Evolutionary conservation across 2,113 vertebrate species (phyloP).

Genomic region (Neomonachus schauinslandi): DNA sequence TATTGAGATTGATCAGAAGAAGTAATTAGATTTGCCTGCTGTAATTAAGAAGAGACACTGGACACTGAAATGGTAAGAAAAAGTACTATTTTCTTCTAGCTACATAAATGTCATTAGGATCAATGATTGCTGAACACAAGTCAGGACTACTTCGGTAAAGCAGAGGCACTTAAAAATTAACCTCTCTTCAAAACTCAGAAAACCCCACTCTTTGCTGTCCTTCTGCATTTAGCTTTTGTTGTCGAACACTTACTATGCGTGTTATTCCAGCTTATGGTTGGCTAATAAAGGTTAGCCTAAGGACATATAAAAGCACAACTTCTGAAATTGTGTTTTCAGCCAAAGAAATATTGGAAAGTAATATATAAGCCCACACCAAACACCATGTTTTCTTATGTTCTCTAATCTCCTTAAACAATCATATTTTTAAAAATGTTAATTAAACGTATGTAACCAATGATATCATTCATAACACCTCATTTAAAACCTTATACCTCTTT

Average conservation of each 20-base stretch:
- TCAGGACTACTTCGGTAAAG: conserved; percentile 49
- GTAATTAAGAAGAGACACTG: conserved; percentile 58
- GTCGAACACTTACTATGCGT: not conserved
- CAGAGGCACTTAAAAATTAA: conserved; percentile 66
- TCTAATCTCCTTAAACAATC: conserved; percentile 7
- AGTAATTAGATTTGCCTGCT: conserved; percentile 76
- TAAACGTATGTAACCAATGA: not conserved
- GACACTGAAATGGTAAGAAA: conserved; percentile 52
- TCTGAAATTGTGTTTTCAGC: conserved; percentile 24
- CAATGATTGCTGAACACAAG: conserved; percentile 24
- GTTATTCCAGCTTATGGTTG: not conserved
- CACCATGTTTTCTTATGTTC: not conserved
- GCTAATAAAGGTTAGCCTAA: not conserved
- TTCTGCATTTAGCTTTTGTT: not conserved
- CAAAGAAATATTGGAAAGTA: not conserved
- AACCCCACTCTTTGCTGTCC: not conserved
- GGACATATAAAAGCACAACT: not conserved
- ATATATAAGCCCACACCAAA: not conserved
- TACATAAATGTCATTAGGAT: conserved; percentile 44
- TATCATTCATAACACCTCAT: not conserved
- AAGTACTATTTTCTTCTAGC: conserved; percentile 48
- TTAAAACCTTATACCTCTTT: conserved; percentile 42
- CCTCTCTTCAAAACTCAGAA: conserved; percentile 16
- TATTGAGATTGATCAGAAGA: conserved; percentile 77
- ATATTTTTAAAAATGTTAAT: not conserved